A percentile compares a stretch with the other conserved stretches of the same genome.
Conservation (phyloP, 2,113 vertebrate species). For the Podiceps cristatus region DNA sequence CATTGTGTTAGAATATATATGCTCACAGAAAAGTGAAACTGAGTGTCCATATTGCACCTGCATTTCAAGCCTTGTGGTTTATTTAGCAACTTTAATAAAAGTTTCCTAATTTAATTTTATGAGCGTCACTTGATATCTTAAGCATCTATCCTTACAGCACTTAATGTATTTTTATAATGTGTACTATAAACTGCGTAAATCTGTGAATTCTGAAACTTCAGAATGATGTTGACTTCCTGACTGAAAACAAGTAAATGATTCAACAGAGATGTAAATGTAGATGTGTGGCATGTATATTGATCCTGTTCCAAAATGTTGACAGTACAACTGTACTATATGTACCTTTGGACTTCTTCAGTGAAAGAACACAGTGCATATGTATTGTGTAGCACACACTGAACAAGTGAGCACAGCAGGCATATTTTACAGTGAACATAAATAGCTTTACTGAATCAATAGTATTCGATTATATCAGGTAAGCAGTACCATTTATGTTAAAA, state of each 20-base stretch:
- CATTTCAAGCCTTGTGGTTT: background rate
- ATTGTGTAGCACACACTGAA: accelerated
- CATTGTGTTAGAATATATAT: background rate
- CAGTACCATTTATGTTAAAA: background rate
- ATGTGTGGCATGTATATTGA: background rate
- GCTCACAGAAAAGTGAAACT: background rate
- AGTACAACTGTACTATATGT: background rate
- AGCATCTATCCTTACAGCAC: background rate
- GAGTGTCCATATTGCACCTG: background rate
- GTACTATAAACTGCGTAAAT: background rate
- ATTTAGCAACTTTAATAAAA: background rate
- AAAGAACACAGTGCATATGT: background rate
- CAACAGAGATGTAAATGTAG: background rate
- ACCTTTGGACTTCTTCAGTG: background rate
- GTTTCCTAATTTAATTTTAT: background rate
- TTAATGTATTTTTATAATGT: background rate
- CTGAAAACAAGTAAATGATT: background rate
- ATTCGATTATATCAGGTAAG: background rate
- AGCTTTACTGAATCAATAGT: background rate
- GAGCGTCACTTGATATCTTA: background rate
- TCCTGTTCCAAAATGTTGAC: background rate
- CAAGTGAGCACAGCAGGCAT: background rate
- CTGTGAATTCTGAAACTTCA: background rate
- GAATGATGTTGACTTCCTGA: background rate
- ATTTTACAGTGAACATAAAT: background rate